Base-by-base conservation (phyloP, 2,888 invertebrate species). In the Hypsopygia costalis region DNA sequence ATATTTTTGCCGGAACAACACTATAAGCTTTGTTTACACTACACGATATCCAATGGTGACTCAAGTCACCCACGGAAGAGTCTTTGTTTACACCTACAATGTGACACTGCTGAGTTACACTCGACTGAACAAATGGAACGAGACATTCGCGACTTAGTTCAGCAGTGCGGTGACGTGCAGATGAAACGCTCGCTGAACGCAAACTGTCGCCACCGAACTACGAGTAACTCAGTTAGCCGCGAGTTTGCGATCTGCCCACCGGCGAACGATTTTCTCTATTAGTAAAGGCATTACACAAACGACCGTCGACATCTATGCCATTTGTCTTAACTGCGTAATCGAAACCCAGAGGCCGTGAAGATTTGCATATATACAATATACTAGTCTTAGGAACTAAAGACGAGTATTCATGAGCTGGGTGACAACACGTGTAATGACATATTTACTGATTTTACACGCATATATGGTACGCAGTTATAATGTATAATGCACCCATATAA, bases 261-360 rank as follows among this genome's bases (percentile, higher is more conserved):
- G 57, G 65, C 68, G 58, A 63, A 69, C 64, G 58, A 73, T 74
- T 78, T 76, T 76, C 67, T 75, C 65, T 75, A 74, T 75, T 73
- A 73, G 74, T 61, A 61, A 57, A 70, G 64, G 56, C 60, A 73
- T 74, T 75, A 70, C 69, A 70, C 69, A 69, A 71, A 71, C 65
- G 58, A 58, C 58, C 58, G 55, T 68, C 62, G 51, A 58, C 59
- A 65, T 56, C 60, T 59, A 69, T 64, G 62, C 59, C 57, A 61
- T 70, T 69, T 62, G 65, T 64, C 59, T 69, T 58, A 57, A 69
- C 73, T 73, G 65, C 68, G 73, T 71, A 73, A 74, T 70, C 65
- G 58, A 61, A 65, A 59, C 58, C 56, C 47, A 55, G 51, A 53
- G 60, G 58, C 60, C 65, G 57, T 47, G 50, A 54, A 50, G 58